Evolutionary conservation across 2,113 vertebrate genomes (phyloP), one percentile per base, ranked within the genome.

Genomic region (Aleadryas rufinucha): DNA sequence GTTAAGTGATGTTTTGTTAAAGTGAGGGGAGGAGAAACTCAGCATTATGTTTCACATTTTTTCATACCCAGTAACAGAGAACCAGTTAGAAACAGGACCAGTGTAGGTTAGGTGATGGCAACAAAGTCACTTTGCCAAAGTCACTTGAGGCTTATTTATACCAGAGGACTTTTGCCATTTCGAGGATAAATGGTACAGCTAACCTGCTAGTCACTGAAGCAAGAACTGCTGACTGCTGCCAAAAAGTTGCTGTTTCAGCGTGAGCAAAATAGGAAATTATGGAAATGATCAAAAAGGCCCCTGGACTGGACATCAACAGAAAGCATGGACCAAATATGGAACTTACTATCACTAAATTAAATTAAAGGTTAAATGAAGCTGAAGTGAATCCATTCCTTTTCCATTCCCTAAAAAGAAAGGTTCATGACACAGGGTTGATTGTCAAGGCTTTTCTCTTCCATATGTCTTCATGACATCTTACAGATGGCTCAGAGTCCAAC

Each of bases 251-350:
- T 96, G 82, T 89, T 90, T 97, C 96, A 96, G 96, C 86, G 57
- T 93, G 92, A 93, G 95, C 95, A 96, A 96, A 96, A 96, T 96
- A 96, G 95, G 93, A 90, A 84, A 90, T 96, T 90, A 94, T 96
- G 88, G 92, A 95, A 96, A 95, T 95, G 12, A 89, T 92, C 71
- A 92, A 76, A 95, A 94, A 93, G 80, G 85, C 79, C 37, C n/a
- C n/a, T n/a, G n/a, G n/a, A n/a, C n/a, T 33, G n/a, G 95, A 96
- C 88, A 86, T 47, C 85, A 93, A 28, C 56, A 93, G 90, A 93
- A 81, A 94, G 70, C 60, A 72, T 2, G 1, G 84, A 74, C 93
- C 93, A 95, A 94, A 94, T 93, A 84, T 82, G 79, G 80, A 87
- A 61, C 39, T 78, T 57, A 54, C 39, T 78, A 18, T 84, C 87